Percentiles rank a stretch among this genome's conserved stretches.
Evolutionary conservation across 2,888 invertebrate genomes (phyloP).

Genomic region (Amphipyra tragopoginis): DNA sequence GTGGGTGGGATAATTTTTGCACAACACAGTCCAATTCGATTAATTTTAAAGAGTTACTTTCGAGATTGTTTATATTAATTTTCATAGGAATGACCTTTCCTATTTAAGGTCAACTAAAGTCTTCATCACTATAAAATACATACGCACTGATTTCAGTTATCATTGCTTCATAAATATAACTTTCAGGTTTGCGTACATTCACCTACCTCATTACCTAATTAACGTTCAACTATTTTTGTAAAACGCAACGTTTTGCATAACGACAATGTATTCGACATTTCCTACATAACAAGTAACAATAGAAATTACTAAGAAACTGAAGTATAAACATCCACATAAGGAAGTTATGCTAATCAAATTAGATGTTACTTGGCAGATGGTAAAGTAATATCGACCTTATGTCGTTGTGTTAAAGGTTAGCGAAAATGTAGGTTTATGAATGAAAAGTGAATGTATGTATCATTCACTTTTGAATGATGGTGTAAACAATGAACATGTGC

Average conservation of each 20-base stretch:
- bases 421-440: conserved; percentile 24
- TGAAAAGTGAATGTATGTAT: conserved; percentile 41
- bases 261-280: conserved; percentile 44
- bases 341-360: conserved; percentile 54
- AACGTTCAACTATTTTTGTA: conserved; percentile 21
- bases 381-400: conserved; percentile 20
- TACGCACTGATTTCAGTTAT: too few relatives aligned
- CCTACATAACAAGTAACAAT: conserved; percentile 42
- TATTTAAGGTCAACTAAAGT: too few relatives aligned
- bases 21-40: too few relatives aligned
- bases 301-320: conserved; percentile 41
- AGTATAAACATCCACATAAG: conserved; percentile 19
- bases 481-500: conserved; percentile 22
- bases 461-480: conserved; percentile 22
- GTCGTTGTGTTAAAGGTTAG: background rate
- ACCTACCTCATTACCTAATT: conserved; percentile 4
- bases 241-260: conserved; percentile 42
- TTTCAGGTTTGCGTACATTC: too few relatives aligned
- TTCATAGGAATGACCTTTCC: too few relatives aligned
- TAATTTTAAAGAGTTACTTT: too few relatives aligned
- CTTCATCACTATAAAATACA: too few relatives aligned
- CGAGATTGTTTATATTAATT: too few relatives aligned
- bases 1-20: too few relatives aligned
- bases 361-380: background rate
- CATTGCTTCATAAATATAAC: too few relatives aligned